A percentile compares a stretch with the other conserved stretches of the same genome.
phyloP scores from a whole-genome alignment of 2,797 vertebrate species.

The Onychomys leucogaster region DNA sequence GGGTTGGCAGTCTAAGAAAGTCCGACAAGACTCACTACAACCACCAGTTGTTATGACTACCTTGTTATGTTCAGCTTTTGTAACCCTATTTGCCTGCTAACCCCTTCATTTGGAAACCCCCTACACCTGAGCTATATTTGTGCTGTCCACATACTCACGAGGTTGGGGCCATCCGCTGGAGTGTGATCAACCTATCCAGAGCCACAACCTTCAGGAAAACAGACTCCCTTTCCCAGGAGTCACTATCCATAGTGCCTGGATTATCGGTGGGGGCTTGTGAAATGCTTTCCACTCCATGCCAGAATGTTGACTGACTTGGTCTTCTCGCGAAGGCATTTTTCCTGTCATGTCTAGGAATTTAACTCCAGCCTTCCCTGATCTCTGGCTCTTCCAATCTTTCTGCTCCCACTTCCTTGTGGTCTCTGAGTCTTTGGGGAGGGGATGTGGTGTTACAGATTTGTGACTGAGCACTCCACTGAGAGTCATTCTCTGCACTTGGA shows the following conservation, averaged over 20 bases:
- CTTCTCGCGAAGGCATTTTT: background rate
- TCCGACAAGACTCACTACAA: background rate
- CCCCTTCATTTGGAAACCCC: background rate
- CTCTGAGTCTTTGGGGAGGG: background rate
- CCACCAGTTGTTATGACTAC: background rate
- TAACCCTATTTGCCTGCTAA: background rate
- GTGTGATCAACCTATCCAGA: background rate
- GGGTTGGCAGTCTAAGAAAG: background rate
- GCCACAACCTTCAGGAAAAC: background rate
- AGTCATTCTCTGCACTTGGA: background rate
- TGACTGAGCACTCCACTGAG: background rate
- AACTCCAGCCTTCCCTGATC: background rate
- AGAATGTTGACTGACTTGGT: background rate
- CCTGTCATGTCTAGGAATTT: background rate
- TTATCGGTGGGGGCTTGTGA: background rate
- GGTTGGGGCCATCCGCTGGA: background rate
- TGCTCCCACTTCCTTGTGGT: background rate
- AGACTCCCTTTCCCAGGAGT: background rate
- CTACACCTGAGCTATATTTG: background rate
- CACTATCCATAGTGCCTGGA: background rate
- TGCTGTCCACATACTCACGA: background rate
- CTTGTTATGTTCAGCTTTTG: background rate
- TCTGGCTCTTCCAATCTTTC: background rate
- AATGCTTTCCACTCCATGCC: background rate
- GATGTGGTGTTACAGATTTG: background rate